phyloP scores from a whole-genome alignment of 2,797 vertebrate genomes.

The Peromyscus attwateri region DNA sequence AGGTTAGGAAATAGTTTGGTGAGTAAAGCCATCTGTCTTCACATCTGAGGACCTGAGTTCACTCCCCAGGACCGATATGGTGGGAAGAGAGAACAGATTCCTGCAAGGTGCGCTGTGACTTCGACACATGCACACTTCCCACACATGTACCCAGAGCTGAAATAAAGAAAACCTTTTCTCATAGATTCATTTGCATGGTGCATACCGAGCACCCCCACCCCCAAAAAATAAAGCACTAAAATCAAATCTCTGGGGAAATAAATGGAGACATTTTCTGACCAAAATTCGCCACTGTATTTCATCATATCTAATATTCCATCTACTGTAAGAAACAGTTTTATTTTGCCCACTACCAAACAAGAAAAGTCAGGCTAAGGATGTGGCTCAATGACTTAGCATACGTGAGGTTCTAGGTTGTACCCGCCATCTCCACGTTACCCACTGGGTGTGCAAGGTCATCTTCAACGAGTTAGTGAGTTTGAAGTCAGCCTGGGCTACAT shows the following conservation, averaged over 20 bases:
- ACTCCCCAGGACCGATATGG: neutral
- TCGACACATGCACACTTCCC: neutral
- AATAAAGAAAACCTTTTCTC: neutral
- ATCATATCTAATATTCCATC: constrained; percentile 42
- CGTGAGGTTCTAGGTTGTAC: neutral
- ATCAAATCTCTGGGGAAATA: neutral
- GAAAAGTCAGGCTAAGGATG: no score
- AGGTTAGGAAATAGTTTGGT: neutral
- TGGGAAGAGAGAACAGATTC: neutral
- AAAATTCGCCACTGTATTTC: constrained; percentile 32
- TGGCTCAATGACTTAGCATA: neutral
- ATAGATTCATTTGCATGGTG: neutral
- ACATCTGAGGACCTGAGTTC: no score
- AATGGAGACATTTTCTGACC: constrained; percentile 4
- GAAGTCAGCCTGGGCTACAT: neutral
- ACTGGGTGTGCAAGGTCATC: neutral
- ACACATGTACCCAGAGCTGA: neutral
- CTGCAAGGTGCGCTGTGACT: neutral
- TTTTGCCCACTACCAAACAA: neutral
- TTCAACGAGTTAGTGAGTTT: neutral
- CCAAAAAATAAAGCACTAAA: neutral
- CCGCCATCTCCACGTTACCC: neutral
- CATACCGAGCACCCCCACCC: neutral
- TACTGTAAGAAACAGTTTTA: neutral
- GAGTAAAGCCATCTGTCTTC: neutral